A percentile compares a stretch with the other conserved stretches of the same genome.
These are phyloP conservation scores for Sminthurides aquaticus DNA, from an alignment of 2,888 invertebrate species.

Conservation along the genomic window DNA sequence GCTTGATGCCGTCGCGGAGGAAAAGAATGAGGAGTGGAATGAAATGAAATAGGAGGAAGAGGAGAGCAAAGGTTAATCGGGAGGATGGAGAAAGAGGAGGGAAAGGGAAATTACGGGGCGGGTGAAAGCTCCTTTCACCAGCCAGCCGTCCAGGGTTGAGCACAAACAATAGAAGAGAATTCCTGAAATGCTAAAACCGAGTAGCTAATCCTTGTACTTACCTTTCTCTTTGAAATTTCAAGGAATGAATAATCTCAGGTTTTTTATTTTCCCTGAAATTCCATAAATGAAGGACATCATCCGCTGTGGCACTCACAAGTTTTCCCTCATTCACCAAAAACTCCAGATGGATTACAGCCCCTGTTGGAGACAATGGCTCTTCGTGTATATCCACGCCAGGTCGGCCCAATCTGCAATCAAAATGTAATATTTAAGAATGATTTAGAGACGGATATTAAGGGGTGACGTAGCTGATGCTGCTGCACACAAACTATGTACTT, in stretches of 20 bases:
- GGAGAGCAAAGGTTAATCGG: neutral
- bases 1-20: too few species aligned
- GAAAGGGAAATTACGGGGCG: neutral
- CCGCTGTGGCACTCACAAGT: conserved; percentile 87
- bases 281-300: conserved; percentile 96
- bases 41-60: neutral
- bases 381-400: conserved; percentile 95
- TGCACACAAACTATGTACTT: too few species aligned
- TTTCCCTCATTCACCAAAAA: conserved; percentile 97
- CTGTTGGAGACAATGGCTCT: conserved; percentile 61
- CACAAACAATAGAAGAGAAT: too few species aligned
- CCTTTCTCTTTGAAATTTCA: conserved; percentile 96
- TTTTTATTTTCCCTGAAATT: conserved; percentile 81
- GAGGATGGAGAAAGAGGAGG: neutral
- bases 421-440: neutral
- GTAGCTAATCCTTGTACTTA: conserved; percentile 50
- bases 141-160: too few species aligned
- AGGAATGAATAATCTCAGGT: conserved; percentile 89
- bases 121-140: neutral
- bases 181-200: too few species aligned
- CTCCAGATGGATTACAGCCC: conserved; percentile 79
- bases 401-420: conserved; percentile 69
- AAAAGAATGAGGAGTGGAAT: neutral
- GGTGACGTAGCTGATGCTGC: too few species aligned
- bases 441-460: too few species aligned